Evolutionary conservation across 2,797 vertebrate genomes (phyloP).

Genomic region (Serranus cabrilla): DNA sequence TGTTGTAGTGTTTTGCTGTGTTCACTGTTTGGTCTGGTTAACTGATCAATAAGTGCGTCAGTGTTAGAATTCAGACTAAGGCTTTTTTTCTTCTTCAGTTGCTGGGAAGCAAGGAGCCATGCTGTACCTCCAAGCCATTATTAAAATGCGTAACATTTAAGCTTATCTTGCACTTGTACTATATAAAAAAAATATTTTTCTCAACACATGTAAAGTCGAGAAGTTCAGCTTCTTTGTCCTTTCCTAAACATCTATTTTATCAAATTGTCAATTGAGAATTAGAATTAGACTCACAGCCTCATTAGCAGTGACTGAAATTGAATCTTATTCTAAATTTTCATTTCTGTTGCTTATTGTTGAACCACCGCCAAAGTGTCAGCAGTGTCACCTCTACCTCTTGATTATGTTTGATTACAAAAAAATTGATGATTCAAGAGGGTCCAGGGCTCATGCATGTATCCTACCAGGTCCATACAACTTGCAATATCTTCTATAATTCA

Average conservation of each 20-base stretch:
- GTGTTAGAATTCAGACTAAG: conserved; percentile 2
- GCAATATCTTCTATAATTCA: too few species aligned
- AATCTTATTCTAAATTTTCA: conserved; percentile 7
- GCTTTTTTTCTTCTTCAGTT: neutral
- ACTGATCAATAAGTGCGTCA: conserved; percentile 31
- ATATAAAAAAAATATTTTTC: neutral
- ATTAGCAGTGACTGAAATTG: neutral
- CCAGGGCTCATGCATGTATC: too few species aligned
- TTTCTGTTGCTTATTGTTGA: conserved; percentile 20
- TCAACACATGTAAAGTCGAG: neutral
- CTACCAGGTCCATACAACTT: too few species aligned
- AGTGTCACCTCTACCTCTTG: neutral
- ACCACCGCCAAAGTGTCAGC: conserved; percentile 16
- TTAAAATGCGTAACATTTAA: neutral
- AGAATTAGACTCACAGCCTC: neutral
- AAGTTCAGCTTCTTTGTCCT: neutral
- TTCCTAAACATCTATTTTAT: neutral
- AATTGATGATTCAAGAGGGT: too few species aligned
- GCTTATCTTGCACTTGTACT: conserved; percentile 6
- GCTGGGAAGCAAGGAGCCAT: neutral
- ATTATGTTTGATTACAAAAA: too few species aligned
- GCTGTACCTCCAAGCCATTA: conserved; percentile 1
- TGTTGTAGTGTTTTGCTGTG: conserved; percentile 9
- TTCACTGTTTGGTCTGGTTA: conserved; percentile 18
- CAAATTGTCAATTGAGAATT: neutral